Evolutionary conservation across 2,888 invertebrate species (phyloP), one percentile per base, ranked within the genome.

Genomic region (Cacoxenus indagator): DNA sequence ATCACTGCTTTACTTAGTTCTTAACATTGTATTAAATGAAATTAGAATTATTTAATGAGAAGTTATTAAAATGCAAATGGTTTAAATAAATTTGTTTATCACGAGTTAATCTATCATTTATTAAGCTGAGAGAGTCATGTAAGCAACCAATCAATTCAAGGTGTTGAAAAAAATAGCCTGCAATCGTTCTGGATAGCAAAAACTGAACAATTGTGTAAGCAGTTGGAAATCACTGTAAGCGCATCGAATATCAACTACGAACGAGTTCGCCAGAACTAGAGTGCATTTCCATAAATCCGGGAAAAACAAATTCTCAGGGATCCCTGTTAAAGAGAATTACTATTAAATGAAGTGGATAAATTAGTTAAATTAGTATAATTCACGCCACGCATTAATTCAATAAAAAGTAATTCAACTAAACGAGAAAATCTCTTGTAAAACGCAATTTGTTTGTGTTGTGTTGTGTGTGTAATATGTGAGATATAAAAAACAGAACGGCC

Each of bases 281-380:
- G n/a, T n/a, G n/a, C 37, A 37, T 37, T 37, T 37, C 9, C 37
- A 8, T 37, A 37, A 14, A 37, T 11, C 9, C 37, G 14, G 14
- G 14, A 8, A 37, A 37, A 37, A 14, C 37, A 37, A 8, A 1
- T 37, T n/a, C n/a, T n/a, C n/a, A n/a, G n/a, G n/a, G n/a, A n/a
- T n/a, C n/a, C n/a, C n/a, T n/a, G n/a, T n/a, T 37, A 37, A 37
- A 14, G 37, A 14, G 14, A 37, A 37, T 37, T 37, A 37, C 5
- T 37, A 37, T 51, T 57, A 64, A 64, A 45, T 46, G 14, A 14
- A 43, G 24, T 31, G 14, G 65, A 68, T 80, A 82, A 80, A 77
- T 83, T 80, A 80, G 75, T 75, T 73, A 82, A 83, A 80, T 81
- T 82, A 82, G 81, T 82, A 79, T 81, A 83, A 81, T 82, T 83